Evolutionary conservation across 2,888 invertebrate species (phyloP).

Genomic region (Cheilosia soror): DNA sequence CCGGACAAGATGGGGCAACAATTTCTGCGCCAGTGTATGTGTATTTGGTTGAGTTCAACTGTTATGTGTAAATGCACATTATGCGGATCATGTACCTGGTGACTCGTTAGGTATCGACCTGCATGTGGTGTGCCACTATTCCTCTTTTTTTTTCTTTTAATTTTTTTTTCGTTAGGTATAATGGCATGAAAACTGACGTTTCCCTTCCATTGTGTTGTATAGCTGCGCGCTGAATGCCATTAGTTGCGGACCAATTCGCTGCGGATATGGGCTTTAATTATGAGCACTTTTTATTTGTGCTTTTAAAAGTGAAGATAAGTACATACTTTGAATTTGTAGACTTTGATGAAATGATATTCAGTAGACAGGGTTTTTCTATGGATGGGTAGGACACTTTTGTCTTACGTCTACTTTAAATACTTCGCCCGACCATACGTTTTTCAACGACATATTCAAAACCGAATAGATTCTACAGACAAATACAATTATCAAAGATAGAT

Average conservation of each 20-base stretch:
- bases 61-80: constrained; percentile 71
- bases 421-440: too few relatives aligned
- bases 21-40: neutral
- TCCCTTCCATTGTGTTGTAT: constrained; percentile 17
- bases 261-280: constrained; percentile 61
- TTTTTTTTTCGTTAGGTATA: constrained; percentile 48
- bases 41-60: constrained; percentile 32
- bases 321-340: neutral
- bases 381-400: neutral
- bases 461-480: too few relatives aligned
- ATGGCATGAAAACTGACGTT: constrained; percentile 56
- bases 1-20: neutral
- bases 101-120: constrained; percentile 70
- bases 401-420: neutral
- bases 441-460: too few relatives aligned
- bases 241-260: constrained; percentile 63
- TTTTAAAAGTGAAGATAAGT: constrained; percentile 18
- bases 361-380: neutral
- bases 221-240: constrained; percentile 51
- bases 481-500: too few relatives aligned
- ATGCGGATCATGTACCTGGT: constrained; percentile 75
- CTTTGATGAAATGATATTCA: neutral
- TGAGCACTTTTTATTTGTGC: constrained; percentile 26
- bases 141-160: constrained; percentile 15
- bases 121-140: constrained; percentile 61